Evolutionary conservation across 2,888 invertebrate species (phyloP).

Genomic region (Cephus nigrinus): DNA sequence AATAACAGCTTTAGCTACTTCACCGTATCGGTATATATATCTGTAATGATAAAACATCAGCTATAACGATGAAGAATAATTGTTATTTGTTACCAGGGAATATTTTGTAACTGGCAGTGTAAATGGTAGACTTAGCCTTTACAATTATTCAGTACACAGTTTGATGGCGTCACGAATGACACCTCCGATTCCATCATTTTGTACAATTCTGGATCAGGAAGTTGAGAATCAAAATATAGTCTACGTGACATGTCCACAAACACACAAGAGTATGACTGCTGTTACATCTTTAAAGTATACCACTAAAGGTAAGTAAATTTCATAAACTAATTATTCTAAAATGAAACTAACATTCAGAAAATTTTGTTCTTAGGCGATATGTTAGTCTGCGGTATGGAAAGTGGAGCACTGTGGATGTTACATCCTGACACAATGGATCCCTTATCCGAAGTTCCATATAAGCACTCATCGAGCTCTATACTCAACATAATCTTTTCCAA

Average conservation of each 20-base stretch:
- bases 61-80: background rate
- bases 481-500: conserved; percentile 69
- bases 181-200: conserved; percentile 36
- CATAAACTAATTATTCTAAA: conserved; percentile 12
- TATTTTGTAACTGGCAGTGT: conserved; percentile 41
- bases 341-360: conserved; percentile 2
- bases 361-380: conserved; percentile 38
- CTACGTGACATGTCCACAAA: conserved; percentile 38
- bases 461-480: conserved; percentile 67
- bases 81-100: conserved; percentile 30
- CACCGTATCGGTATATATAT: background rate
- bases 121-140: conserved; percentile 36
- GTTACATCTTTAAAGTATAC: conserved; percentile 68
- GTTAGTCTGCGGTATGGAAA: conserved; percentile 71
- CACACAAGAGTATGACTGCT: conserved; percentile 25
- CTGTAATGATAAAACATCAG: background rate
- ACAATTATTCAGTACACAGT: conserved; percentile 35
- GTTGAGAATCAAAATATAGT: conserved; percentile 22
- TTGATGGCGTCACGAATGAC: conserved; percentile 27
- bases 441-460: conserved; percentile 65
- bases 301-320: conserved; percentile 67
- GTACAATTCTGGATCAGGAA: conserved; percentile 31
- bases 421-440: conserved; percentile 71
- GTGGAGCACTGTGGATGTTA: conserved; percentile 72
- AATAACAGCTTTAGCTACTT: conserved; percentile 40